Percentiles rank a stretch among this genome's conserved stretches.
Evolutionary conservation across 2,797 vertebrate species (phyloP).

Genomic region (Craterocephalus amniculus): DNA sequence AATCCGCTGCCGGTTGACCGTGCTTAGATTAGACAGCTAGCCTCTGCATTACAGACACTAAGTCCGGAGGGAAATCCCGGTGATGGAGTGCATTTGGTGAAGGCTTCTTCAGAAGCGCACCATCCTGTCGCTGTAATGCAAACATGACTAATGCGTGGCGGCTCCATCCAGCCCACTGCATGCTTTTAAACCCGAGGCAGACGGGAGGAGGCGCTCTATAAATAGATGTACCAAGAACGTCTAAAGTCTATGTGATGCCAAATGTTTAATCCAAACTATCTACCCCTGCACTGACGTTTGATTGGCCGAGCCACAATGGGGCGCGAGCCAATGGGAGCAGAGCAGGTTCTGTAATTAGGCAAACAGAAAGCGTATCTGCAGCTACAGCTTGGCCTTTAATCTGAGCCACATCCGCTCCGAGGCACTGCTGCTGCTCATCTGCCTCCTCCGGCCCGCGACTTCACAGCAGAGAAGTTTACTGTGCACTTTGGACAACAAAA

Average conservation of each 20-base stretch:
- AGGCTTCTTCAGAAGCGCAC: constrained; percentile 16
- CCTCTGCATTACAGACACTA: constrained; percentile 34
- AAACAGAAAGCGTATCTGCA: background rate
- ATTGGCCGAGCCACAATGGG: background rate
- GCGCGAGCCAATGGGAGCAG: background rate
- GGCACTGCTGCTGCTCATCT: too few relatives aligned
- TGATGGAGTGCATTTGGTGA: constrained; percentile 21
- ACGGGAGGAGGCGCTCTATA: constrained; percentile 22
- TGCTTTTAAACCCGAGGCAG: constrained; percentile 22
- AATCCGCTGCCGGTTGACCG: constrained; percentile 54
- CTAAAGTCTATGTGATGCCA: constrained; percentile 26
- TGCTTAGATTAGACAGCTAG: constrained; percentile 55
- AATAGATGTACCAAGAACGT: constrained; percentile 31
- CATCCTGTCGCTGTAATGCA: constrained; percentile 34
- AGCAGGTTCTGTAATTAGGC: constrained; percentile 22
- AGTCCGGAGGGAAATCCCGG: constrained; percentile 34
- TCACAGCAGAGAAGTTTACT: constrained; percentile 19
- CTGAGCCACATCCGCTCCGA: background rate
- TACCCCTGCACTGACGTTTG: constrained; percentile 4
- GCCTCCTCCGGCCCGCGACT: too few relatives aligned
- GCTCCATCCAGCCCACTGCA: constrained; percentile 15
- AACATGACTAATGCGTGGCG: constrained; percentile 48
- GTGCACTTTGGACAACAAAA: constrained; percentile 23
- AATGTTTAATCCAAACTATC: constrained; percentile 7
- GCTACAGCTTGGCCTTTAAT: background rate